Evolutionary conservation across 2,113 vertebrate genomes (phyloP).

Genomic region (Coreoperca whiteheadi): DNA sequence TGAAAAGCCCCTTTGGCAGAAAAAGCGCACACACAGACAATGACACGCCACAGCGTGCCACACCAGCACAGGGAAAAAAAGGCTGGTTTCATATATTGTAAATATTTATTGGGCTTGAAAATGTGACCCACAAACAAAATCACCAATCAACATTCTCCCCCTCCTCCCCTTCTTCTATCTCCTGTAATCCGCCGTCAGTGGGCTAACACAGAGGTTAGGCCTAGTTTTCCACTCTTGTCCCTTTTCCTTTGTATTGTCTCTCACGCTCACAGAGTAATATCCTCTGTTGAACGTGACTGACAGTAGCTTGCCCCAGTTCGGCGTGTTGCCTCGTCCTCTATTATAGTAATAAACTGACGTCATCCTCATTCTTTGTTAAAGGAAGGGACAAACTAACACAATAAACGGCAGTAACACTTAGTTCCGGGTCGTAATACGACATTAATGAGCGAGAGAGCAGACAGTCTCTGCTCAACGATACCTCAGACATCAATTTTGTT

Average conservation of each 20-base stretch:
- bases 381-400: neutral
- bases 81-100: slow-evolving; percentile 66
- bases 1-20: slow-evolving; percentile 46
- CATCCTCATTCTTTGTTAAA: neutral
- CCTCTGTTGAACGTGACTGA: slow-evolving; percentile 48
- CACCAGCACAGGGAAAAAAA: slow-evolving; percentile 26
- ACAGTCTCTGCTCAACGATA: too few relatives aligned
- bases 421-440: neutral
- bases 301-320: slow-evolving; percentile 41
- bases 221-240: slow-evolving; percentile 47
- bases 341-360: slow-evolving; percentile 36
- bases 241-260: slow-evolving; percentile 53
- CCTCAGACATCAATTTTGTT: neutral
- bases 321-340: neutral
- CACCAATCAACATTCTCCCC: slow-evolving; percentile 56
- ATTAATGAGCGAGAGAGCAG: neutral
- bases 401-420: neutral
- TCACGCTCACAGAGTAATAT: slow-evolving; percentile 54
- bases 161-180: slow-evolving; percentile 8
- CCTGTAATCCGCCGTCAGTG: slow-evolving; percentile 39
- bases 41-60: neutral
- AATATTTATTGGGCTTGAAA: slow-evolving; percentile 84
- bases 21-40: slow-evolving; percentile 34
- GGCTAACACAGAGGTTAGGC: slow-evolving; percentile 47
- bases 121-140: slow-evolving; percentile 80